Conservation (phyloP, 1,140 invertebrate genomes). For the Lasioglossum baleicum region DNA sequence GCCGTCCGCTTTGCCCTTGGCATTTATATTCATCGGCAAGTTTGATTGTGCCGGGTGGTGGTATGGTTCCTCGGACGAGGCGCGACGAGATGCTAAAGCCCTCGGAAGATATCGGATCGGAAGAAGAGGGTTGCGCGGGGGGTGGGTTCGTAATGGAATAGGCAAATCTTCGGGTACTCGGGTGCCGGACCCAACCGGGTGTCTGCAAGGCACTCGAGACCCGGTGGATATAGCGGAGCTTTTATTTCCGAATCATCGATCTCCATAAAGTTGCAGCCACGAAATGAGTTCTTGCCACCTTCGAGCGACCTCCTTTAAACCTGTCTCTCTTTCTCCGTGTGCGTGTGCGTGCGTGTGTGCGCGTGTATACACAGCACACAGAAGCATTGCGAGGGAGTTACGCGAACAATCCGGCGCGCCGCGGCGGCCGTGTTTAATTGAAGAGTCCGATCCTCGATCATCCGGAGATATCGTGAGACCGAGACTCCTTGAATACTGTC, state of each 20-base stretch:
- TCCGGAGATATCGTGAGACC: background rate
- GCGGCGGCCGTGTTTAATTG: background rate
- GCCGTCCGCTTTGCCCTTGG: slow-evolving; percentile 45
- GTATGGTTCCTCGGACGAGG: slow-evolving; percentile 39
- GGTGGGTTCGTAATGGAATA: slow-evolving; percentile 49
- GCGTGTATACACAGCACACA: no score
- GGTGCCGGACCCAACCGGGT: slow-evolving; percentile 30
- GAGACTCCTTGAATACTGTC: background rate
- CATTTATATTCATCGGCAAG: slow-evolving; percentile 65
- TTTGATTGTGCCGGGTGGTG: slow-evolving; percentile 55
- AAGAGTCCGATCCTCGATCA: slow-evolving; percentile 10
- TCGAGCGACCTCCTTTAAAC: slow-evolving; percentile 6
- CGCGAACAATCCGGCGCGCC: background rate
- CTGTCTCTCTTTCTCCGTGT: background rate
- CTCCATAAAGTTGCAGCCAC: slow-evolving; percentile 56
- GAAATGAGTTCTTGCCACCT: slow-evolving; percentile 47
- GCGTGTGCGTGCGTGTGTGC: background rate
- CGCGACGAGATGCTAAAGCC: slow-evolving; percentile 26
- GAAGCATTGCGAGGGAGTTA: background rate
- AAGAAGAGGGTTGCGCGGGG: background rate
- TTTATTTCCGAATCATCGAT: slow-evolving; percentile 62
- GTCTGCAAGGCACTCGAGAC: slow-evolving; percentile 29
- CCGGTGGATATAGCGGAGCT: slow-evolving; percentile 41
- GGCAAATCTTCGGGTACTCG: slow-evolving; percentile 55
- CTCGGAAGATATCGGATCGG: slow-evolving; percentile 32